These are phyloP conservation scores for Mionectes olivaceus DNA, from an alignment of 2,797 vertebrate genomes.

Conservation along the genomic window DNA sequence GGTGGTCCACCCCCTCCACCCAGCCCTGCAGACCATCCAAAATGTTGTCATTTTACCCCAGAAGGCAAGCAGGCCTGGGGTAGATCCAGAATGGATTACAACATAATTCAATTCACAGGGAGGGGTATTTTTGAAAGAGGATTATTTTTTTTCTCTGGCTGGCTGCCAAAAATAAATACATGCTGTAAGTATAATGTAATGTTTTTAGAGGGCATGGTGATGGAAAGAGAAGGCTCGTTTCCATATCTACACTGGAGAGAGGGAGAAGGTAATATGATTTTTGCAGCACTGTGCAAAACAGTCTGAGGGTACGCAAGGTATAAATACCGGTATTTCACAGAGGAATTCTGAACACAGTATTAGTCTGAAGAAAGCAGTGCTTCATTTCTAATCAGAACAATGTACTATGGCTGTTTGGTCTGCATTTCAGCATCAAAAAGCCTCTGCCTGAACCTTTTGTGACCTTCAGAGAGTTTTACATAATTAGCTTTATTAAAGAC, in stretches of 20 bases:
- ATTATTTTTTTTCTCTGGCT: slow-evolving; percentile 30
- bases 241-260: not conserved
- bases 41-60: slow-evolving; percentile 63
- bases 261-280: not conserved
- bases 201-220: slow-evolving; percentile 59
- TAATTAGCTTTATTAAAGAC: slow-evolving; percentile 75
- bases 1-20: slow-evolving; percentile 25
- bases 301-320: not conserved
- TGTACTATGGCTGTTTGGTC: not conserved
- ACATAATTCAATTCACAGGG: slow-evolving; percentile 66
- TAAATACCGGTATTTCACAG: not conserved
- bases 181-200: slow-evolving; percentile 72
- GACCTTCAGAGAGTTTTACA: slow-evolving; percentile 59
- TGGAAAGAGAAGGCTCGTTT: slow-evolving; percentile 64
- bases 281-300: not conserved
- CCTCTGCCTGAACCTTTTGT: slow-evolving; percentile 59
- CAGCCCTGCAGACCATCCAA: slow-evolving; percentile 16
- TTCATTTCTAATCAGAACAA: slow-evolving; percentile 6
- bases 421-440: slow-evolving; percentile 52
- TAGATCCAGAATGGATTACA: slow-evolving; percentile 63
- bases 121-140: slow-evolving; percentile 54
- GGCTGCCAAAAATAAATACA: slow-evolving; percentile 69
- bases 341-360: not conserved
- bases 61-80: slow-evolving; percentile 54
- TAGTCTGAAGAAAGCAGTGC: not conserved